A percentile compares a stretch with the other conserved stretches of the same genome.
phyloP scores from a whole-genome alignment of 2,113 vertebrate genomes.

The Chlamydotis undulata region DNA sequence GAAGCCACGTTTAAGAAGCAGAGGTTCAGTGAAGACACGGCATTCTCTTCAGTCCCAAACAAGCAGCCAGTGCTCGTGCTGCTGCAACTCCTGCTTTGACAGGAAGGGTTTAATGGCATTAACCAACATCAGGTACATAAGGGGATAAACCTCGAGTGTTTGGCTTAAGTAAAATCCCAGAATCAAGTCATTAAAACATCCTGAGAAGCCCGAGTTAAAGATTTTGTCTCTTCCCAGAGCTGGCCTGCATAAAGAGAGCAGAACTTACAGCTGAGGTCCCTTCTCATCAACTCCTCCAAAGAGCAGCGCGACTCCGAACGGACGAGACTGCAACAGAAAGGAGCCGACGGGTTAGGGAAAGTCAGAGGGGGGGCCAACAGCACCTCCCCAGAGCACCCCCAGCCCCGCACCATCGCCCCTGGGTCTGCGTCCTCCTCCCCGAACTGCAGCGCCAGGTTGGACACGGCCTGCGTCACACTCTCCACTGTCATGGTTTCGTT shows the following conservation, averaged over 20 bases:
- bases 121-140: background rate
- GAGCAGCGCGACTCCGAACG: slow-evolving; percentile 94
- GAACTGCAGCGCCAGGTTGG: slow-evolving; percentile 96
- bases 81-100: background rate
- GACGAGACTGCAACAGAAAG: slow-evolving; percentile 84
- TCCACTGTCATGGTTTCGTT: slow-evolving; percentile 99
- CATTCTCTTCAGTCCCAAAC: background rate
- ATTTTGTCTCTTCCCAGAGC: background rate
- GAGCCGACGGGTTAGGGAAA: background rate
- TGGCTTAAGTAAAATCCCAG: background rate
- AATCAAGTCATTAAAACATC: background rate
- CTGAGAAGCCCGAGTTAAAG: background rate
- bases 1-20: background rate
- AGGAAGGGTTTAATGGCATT: background rate
- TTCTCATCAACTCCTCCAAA: slow-evolving; percentile 98
- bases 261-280: slow-evolving; percentile 93
- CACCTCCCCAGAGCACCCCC: background rate
- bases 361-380: background rate
- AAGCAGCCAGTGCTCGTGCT: background rate
- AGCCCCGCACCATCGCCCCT: slow-evolving; percentile 88
- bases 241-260: background rate
- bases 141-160: background rate
- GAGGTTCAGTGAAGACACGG: accelerated
- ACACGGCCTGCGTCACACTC: slow-evolving; percentile 97
- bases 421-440: slow-evolving; percentile 98